A percentile compares a stretch with the other conserved stretches of the same genome.
phyloP scores from a whole-genome alignment of 2,888 invertebrate species.

The Dioctria linearis region DNA sequence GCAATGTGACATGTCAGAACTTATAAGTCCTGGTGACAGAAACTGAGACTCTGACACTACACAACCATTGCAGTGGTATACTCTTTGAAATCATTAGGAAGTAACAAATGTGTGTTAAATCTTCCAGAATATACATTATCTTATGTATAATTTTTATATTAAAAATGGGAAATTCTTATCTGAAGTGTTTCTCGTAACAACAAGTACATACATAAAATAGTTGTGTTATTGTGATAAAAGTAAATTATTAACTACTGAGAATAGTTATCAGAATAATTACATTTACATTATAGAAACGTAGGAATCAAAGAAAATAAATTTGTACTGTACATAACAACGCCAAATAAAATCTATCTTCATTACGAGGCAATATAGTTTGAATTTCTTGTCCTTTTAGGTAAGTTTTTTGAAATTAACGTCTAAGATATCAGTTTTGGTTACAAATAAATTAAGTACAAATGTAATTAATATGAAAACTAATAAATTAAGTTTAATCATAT shows the following conservation, averaged over 20 bases:
- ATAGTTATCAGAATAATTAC: slow-evolving; percentile 41
- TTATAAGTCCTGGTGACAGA: slow-evolving; percentile 1
- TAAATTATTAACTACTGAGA: slow-evolving; percentile 50
- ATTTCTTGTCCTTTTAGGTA: background rate
- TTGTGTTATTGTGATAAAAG: slow-evolving; percentile 53
- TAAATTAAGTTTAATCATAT: too few relatives aligned
- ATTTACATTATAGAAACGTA: slow-evolving; percentile 30
- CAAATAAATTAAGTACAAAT: too few relatives aligned
- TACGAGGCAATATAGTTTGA: slow-evolving; percentile 46
- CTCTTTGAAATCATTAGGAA: slow-evolving; percentile 19
- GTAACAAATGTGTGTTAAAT: slow-evolving; percentile 14
- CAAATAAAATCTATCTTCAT: slow-evolving; percentile 45
- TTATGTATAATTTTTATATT: slow-evolving; percentile 51
- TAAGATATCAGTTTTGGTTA: too few relatives aligned
- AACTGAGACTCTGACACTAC: background rate
- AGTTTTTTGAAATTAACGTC: too few relatives aligned
- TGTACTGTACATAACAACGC: slow-evolving; percentile 51
- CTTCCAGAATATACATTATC: slow-evolving; percentile 44
- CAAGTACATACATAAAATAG: slow-evolving; percentile 51
- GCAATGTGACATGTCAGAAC: background rate
- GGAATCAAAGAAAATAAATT: slow-evolving; percentile 38
- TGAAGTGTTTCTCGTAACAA: slow-evolving; percentile 13
- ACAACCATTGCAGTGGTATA: background rate
- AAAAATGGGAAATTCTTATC: slow-evolving; percentile 6
- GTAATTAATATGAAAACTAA: too few relatives aligned